These are phyloP conservation scores for Clitarchus hookeri DNA, from an alignment of 2,888 invertebrate genomes.

Conservation along the genomic window DNA sequence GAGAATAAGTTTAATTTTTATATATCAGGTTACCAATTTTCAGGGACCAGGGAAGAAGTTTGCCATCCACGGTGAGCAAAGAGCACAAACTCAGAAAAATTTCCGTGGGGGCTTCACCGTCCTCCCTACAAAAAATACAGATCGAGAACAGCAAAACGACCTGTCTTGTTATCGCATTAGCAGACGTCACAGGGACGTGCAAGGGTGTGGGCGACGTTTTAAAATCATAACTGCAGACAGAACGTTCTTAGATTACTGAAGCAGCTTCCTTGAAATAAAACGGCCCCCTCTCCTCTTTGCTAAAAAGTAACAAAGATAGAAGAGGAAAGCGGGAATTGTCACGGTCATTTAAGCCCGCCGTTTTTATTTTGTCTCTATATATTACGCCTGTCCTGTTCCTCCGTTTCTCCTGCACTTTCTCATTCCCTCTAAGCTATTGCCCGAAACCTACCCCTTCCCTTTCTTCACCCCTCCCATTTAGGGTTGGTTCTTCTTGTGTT, in stretches of 20 bases:
- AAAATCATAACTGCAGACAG: not conserved
- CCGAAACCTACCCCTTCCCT: not conserved
- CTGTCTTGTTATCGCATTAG: no score
- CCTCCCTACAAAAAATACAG: no score
- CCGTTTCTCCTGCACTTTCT: not conserved
- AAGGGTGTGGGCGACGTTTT: not conserved
- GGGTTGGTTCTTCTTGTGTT: conserved; percentile 31
- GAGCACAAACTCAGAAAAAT: no score
- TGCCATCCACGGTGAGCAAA: no score
- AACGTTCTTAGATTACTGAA: not conserved
- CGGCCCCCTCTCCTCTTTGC: not conserved
- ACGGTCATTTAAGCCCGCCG: conserved; percentile 36
- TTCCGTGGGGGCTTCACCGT: no score
- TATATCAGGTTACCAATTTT: no score
- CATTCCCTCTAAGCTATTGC: not conserved
- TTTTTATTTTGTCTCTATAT: conserved; percentile 36
- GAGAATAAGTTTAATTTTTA: no score
- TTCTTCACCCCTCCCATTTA: not conserved
- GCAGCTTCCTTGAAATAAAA: not conserved
- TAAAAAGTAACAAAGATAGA: not conserved
- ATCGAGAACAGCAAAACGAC: no score
- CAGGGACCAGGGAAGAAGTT: no score
- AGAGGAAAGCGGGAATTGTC: conserved; percentile 28
- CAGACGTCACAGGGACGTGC: no score
- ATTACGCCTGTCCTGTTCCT: conserved; percentile 33